A percentile compares a stretch with the other conserved stretches of the same genome.
phyloP scores from a whole-genome alignment of 2,888 invertebrate species.

The Orthosia gothica region DNA sequence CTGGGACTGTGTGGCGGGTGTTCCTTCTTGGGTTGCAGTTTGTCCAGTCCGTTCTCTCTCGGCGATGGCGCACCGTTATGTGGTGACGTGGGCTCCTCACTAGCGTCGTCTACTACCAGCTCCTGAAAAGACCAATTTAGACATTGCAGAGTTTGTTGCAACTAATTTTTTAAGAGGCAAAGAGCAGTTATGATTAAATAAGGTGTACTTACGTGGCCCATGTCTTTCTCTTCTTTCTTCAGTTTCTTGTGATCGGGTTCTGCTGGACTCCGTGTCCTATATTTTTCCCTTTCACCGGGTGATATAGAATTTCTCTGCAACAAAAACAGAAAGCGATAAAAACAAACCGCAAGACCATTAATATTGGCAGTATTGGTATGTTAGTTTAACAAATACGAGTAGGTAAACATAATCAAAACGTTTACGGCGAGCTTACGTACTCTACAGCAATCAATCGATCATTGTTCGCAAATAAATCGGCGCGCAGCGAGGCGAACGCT shows the following conservation, averaged over 20 bases:
- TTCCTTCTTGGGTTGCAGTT: conserved; percentile 95
- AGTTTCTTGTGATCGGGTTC: conserved; percentile 94
- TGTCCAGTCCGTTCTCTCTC: conserved; percentile 96
- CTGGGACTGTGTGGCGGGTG: conserved; percentile 94
- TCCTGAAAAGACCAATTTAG: conserved; percentile 93
- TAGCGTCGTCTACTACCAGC: conserved; percentile 98
- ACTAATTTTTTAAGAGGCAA: background rate
- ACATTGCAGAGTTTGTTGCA: conserved; percentile 11
- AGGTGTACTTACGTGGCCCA: conserved; percentile 94
- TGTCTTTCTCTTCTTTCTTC: conserved; percentile 96
- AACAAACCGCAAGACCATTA: conserved; percentile 72
- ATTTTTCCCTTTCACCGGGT: conserved; percentile 96
- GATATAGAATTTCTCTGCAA: conserved; percentile 96
- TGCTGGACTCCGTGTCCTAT: conserved; percentile 95
- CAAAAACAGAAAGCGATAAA: conserved; percentile 75
- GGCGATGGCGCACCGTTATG: conserved; percentile 97
- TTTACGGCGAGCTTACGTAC: conserved; percentile 87
- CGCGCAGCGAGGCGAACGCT: conserved; percentile 88
- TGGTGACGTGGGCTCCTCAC: conserved; percentile 97
- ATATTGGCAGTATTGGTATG: conserved; percentile 77
- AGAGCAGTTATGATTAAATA: background rate
- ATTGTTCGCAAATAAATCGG: conserved; percentile 91
- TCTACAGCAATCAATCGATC: conserved; percentile 90
- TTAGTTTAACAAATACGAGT: conserved; percentile 85
- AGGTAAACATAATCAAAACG: conserved; percentile 90